Base-by-base conservation (phyloP, 1,140 invertebrate species). In the Adoxophyes honmai region DNA sequence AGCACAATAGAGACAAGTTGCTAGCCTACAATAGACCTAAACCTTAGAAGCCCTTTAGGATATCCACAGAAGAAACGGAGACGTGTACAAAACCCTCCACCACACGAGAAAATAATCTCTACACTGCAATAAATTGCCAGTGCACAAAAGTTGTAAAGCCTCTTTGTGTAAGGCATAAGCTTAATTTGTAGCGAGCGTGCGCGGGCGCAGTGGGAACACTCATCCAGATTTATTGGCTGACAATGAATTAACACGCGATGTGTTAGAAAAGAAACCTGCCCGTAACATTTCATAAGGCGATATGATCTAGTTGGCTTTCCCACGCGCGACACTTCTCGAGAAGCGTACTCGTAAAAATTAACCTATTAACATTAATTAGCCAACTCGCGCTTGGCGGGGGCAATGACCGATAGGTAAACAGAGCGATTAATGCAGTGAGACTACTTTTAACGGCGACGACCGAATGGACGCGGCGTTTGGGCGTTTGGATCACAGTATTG, bases 321-420 rank as follows among this genome's bases (percentile, higher is more conserved):
- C 42, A 48, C 42, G 42, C 21, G 42, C 42, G 42, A 48, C 42
- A 48, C 42, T 74, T 70, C 67, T 65, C 67, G 60, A 64, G 66
- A 69, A 62, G 34, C 35, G 63, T 59, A 57, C 74, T 72, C 66
- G 66, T 78, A 66, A 80, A 72, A 76, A 82, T 82, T 78, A 82
- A 74, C 72, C 79, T 66, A 82, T 82, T 82, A 82, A 80, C 77
- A 77, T 69, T 73, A 80, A 80, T 82, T 80, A 81, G 62, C 48
- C 42, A 48, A 48, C 42, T 48, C 56, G 59, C 38, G 37, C 52
- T 34, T 54, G 65, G 55, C 57, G 59, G 55, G 70, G 66, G 55
- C 68, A 60, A 44, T 58, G 66, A 68, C 68, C 69, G 42, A 48
- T 48, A 48, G 42, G 16, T 48, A 9, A 28, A 16, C 16, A 18